These are phyloP conservation scores for Halichondria panicea DNA, from an alignment of 37 sponge, comb jelly and placozoan genomes.

Conservation along the genomic window DNA sequence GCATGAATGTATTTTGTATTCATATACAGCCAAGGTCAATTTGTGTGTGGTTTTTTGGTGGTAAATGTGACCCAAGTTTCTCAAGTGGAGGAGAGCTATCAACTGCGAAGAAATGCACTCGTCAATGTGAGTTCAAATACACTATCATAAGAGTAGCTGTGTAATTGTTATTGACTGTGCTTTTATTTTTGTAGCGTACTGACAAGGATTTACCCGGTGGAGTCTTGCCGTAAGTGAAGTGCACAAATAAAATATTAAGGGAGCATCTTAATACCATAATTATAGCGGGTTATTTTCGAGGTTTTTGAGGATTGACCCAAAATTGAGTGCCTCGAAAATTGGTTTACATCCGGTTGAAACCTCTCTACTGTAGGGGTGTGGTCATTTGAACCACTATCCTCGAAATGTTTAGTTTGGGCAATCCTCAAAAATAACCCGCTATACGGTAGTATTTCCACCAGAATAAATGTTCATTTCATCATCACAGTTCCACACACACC, in stretches of 20 bases:
- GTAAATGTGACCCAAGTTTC: background rate
- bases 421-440: background rate
- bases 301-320: too few relatives aligned
- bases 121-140: conserved; percentile 7
- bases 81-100: background rate
- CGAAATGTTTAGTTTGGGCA: background rate
- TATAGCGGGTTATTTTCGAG: too few relatives aligned
- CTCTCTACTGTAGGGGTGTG: background rate
- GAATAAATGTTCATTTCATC: too few relatives aligned
- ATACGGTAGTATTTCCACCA: background rate
- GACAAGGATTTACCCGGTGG: background rate
- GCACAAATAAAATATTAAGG: background rate
- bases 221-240: background rate
- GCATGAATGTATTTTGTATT: background rate
- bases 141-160: background rate
- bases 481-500: too few relatives aligned
- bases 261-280: too few relatives aligned
- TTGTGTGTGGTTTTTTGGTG: background rate
- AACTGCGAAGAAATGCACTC: too few relatives aligned
- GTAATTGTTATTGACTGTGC: background rate
- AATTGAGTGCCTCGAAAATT: too few relatives aligned
- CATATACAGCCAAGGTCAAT: background rate
- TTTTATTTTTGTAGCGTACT: background rate
- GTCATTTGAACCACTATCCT: background rate
- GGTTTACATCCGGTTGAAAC: too few relatives aligned